A percentile compares a stretch with the other conserved stretches of the same genome.
Conservation (phyloP, 1,140 invertebrate species). For the Drosophila cardini region DNA sequence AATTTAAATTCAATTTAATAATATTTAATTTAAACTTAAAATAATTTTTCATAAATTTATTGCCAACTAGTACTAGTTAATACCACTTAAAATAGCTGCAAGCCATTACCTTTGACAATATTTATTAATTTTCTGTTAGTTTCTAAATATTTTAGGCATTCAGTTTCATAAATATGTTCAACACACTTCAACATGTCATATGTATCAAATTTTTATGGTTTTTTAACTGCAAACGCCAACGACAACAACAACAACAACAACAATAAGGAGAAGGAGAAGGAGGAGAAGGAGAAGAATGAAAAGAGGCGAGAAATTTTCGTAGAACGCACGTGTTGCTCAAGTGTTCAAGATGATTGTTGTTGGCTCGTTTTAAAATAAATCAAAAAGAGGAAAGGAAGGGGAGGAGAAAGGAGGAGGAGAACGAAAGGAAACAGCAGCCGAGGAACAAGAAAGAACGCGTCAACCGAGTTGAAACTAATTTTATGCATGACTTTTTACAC, state of each 20-base stretch:
- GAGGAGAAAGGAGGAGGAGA: background rate
- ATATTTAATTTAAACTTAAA: too few species aligned
- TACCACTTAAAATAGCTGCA: too few species aligned
- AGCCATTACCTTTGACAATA: background rate
- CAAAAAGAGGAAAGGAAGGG: conserved; percentile 15
- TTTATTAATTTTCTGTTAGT: background rate
- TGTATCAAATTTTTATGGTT: conserved; percentile 64
- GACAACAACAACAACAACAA: conserved; percentile 21
- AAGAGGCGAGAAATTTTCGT: conserved; percentile 58
- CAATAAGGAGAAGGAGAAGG: conserved; percentile 3
- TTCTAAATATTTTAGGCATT: conserved; percentile 44
- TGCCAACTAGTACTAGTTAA: too few species aligned
- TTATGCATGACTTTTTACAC: conserved; percentile 83
- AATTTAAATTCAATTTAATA: too few species aligned
- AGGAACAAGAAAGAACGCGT: conserved; percentile 43
- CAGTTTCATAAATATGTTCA: conserved; percentile 51
- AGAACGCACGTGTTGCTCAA: conserved; percentile 80
- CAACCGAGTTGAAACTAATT: conserved; percentile 81
- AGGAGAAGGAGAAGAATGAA: background rate
- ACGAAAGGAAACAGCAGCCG: conserved; percentile 22
- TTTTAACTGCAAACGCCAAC: conserved; percentile 66
- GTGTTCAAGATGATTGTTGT: conserved; percentile 50
- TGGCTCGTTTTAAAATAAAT: conserved; percentile 68
- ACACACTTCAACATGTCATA: conserved; percentile 72
- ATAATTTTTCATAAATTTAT: too few species aligned